Evolutionary conservation across 2,888 invertebrate species (phyloP).

Genomic region (Tipula vernalis): DNA sequence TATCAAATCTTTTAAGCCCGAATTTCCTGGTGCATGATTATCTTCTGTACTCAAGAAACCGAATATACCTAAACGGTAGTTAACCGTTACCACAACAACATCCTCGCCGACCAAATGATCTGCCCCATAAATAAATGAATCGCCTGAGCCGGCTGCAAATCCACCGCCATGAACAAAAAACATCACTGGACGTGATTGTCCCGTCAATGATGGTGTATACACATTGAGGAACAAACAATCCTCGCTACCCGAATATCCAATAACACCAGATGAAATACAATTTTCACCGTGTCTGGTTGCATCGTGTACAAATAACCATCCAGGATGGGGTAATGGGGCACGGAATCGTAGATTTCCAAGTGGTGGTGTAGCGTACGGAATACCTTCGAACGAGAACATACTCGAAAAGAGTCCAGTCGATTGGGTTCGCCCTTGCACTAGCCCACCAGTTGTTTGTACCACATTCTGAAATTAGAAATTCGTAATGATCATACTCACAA

Average conservation of each 20-base stretch:
- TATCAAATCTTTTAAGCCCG: constrained; percentile 56
- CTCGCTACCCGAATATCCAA: constrained; percentile 26
- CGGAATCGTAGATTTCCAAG: constrained; percentile 14
- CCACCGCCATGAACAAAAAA: constrained; percentile 16
- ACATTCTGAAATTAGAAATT: not conserved
- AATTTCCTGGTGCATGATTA: constrained; percentile 51
- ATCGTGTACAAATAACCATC: constrained; percentile 14
- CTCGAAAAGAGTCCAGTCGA: not conserved
- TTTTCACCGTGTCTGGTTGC: constrained; percentile 11
- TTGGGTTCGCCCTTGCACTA: not conserved
- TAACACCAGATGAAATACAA: constrained; percentile 12
- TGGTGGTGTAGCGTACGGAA: constrained; percentile 16
- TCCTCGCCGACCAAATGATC: constrained; percentile 15
- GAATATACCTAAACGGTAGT: constrained; percentile 24
- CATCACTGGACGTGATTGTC: constrained; percentile 13
- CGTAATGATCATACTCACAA: no score
- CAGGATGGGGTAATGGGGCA: constrained; percentile 14
- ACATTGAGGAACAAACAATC: constrained; percentile 17
- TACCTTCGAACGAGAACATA: constrained; percentile 12
- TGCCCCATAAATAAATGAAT: constrained; percentile 15
- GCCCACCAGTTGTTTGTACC: not conserved
- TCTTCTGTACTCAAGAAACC: constrained; percentile 62
- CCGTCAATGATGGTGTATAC: constrained; percentile 12
- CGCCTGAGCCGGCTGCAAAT: constrained; percentile 14
- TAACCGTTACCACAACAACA: constrained; percentile 16